Conservation (phyloP, 1,140 invertebrate species). For the Penaeus vannamei region DNA sequence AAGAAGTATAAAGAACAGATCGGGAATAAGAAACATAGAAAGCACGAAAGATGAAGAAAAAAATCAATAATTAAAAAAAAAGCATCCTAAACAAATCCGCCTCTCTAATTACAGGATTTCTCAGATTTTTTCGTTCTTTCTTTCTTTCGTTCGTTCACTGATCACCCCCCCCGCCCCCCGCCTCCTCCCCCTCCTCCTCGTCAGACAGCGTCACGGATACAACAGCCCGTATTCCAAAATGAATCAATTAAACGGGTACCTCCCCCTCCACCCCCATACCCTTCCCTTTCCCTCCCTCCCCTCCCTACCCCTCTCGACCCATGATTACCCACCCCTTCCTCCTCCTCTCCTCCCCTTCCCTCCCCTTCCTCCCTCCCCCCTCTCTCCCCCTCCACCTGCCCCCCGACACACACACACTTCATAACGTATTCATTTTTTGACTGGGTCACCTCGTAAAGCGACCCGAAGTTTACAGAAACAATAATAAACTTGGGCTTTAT, state of each 20-base stretch:
- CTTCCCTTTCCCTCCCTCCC: conserved; percentile 26
- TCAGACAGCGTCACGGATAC: too few species aligned
- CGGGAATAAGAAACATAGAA: too few species aligned
- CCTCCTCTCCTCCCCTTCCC: background rate
- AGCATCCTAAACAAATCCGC: too few species aligned
- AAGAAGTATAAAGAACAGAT: too few species aligned
- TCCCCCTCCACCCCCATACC: background rate
- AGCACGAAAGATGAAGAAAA: too few species aligned
- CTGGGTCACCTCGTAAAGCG: conserved; percentile 52
- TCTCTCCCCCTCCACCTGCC: background rate
- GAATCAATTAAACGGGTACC: background rate
- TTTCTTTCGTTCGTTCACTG: too few species aligned
- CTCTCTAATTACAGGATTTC: too few species aligned
- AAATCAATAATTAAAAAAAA: too few species aligned
- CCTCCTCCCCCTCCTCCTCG: background rate
- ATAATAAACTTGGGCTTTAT: conserved; percentile 63
- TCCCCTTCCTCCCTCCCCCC: background rate
- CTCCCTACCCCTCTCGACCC: background rate
- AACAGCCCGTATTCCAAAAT: too few species aligned
- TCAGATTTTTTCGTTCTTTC: too few species aligned
- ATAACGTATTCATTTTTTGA: conserved; percentile 52
- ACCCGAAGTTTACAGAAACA: conserved; percentile 57
- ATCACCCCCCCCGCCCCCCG: too few species aligned
- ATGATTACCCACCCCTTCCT: background rate
- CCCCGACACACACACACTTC: conserved; percentile 23